Conservation (phyloP, 2,797 vertebrate genomes). For the Pygocentrus nattereri region DNA sequence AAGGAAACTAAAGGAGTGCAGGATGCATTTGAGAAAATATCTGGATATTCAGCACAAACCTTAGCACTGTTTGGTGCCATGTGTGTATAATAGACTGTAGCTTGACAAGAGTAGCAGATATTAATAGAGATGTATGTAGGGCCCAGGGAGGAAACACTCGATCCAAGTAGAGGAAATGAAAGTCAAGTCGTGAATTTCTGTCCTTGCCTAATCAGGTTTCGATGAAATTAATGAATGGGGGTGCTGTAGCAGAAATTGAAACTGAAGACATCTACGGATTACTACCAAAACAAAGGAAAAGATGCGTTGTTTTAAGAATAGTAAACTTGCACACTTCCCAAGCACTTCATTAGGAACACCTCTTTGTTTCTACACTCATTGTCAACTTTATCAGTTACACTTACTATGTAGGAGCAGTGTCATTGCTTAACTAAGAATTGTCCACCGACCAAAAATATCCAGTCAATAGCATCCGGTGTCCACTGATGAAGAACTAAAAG, state of each 20-base stretch:
- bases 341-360: too few species aligned
- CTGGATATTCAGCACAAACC: neutral
- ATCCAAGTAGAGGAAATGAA: neutral
- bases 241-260: neutral
- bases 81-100: too few species aligned
- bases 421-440: too few species aligned
- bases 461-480: too few species aligned
- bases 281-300: neutral
- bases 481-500: too few species aligned
- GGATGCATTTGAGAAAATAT: neutral
- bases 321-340: too few species aligned
- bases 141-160: neutral
- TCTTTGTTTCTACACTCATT: too few species aligned
- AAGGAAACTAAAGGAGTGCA: neutral
- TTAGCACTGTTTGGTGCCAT: neutral
- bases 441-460: too few species aligned
- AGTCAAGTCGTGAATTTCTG: neutral
- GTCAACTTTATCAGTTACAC: too few species aligned
- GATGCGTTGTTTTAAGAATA: neutral
- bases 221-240: neutral
- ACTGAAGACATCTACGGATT: neutral
- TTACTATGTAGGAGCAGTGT: too few species aligned
- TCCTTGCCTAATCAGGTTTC: neutral
- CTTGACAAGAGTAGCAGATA: neutral
- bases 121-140: neutral